These are phyloP conservation scores for Cranoglanis bouderius DNA, from an alignment of 2,113 vertebrate genomes.

Conservation along the genomic window DNA sequence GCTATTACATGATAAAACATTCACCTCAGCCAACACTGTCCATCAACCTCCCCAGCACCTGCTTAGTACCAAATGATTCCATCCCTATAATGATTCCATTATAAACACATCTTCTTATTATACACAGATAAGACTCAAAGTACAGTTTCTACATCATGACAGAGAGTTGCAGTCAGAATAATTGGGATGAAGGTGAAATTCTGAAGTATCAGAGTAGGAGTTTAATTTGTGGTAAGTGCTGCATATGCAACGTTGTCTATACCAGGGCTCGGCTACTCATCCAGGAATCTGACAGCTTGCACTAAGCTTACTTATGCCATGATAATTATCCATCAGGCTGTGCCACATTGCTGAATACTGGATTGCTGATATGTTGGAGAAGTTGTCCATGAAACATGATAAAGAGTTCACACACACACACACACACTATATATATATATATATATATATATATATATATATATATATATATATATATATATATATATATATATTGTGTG, in stretches of 20 bases:
- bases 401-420: too few species aligned
- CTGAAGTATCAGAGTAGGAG: conserved; percentile 22
- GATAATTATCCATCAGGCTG: conserved; percentile 19
- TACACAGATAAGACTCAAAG: background rate
- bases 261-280: background rate
- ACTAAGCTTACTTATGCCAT: background rate
- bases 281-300: conserved; percentile 10
- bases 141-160: background rate
- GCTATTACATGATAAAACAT: background rate
- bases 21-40: background rate
- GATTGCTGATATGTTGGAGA: conserved; percentile 7
- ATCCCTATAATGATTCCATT: background rate
- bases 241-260: background rate
- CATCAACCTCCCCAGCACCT: background rate
- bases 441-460: too few species aligned
- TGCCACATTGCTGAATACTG: conserved; percentile 5
- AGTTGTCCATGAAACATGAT: conserved; percentile 8
- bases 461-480: too few species aligned
- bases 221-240: conserved; percentile 10
- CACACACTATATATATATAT: too few species aligned
- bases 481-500: too few species aligned
- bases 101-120: background rate
- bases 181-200: background rate
- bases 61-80: background rate
- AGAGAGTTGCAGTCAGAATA: background rate